Evolutionary conservation across 2,888 invertebrate genomes (phyloP), one percentile per base, ranked within the genome.

Genomic region (Nomada goodeniana): DNA sequence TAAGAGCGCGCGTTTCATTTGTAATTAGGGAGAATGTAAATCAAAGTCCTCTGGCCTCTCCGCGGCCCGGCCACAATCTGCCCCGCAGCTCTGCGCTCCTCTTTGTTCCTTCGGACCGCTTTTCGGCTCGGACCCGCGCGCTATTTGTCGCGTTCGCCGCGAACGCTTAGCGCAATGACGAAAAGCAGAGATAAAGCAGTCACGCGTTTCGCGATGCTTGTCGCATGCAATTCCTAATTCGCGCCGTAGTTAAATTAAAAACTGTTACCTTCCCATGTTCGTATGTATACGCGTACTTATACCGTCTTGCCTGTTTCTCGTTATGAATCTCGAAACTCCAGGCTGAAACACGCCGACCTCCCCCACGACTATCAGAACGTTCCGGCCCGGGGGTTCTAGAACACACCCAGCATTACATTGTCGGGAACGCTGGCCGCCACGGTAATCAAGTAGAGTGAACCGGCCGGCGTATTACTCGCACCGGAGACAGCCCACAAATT

Each of bases 1-100:
- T 92, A 92, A 91, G 90, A 89, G 89, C 84, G 85, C 88, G 88
- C 90, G 90, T 92, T 93, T 92, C 92, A 89, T 92, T 92, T 92
- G 92, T 92, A 93, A 93, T 93, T 92, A 92, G 92, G 88, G 89
- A 90, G 91, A 91, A 91, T 91, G 92, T 93, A 92, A 92, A 92
- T 93, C 92, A 93, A 91, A 91, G 91, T 92, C 75, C 74, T 20
- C 60, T 63, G 80, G 61, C 82, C 57, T 80, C 69, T 76, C 71
- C 71, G 61, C 59, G 47, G 47, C n/a, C 61, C 20, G 61, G 13
- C 63, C 60, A 42, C 69, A 76, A 79, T 65, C 68, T 75, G 74
- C 77, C 77, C 64, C 75, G 70, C 63, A 76, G 83, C 76, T 36
- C 36, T 36, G 13, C 52, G 59, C 44, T 52, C 52, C 73, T 72